Conservation (phyloP, 2,113 vertebrate species). For the Nasalis larvatus region DNA sequence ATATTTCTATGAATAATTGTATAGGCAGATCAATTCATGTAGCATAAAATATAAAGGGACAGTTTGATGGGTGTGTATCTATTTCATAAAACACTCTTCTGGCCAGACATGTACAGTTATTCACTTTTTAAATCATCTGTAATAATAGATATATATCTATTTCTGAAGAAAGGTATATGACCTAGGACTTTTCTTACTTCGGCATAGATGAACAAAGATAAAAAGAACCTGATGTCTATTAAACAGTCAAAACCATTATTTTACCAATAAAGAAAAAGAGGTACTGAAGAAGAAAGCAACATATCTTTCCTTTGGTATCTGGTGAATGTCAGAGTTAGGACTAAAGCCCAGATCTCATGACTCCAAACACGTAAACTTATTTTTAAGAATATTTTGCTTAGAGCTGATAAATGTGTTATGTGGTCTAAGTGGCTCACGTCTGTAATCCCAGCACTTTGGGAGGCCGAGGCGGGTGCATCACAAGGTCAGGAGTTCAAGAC, state of each 20-base stretch:
- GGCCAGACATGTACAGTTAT: not conserved
- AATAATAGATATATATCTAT: not conserved
- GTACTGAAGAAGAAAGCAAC: not conserved
- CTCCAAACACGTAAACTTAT: not conserved
- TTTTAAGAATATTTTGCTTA: not conserved
- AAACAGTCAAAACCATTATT: not conserved
- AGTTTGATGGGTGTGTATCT: constrained; percentile 26
- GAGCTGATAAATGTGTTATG: not conserved
- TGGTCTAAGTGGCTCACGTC: not conserved
- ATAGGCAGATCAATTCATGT: constrained; percentile 41
- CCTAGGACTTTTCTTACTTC: not conserved
- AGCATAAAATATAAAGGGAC: constrained; percentile 60
- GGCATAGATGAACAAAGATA: not conserved
- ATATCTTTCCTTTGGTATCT: not conserved
- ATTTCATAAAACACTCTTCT: constrained; percentile 31
- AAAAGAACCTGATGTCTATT: not conserved
- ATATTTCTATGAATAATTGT: constrained; percentile 62
- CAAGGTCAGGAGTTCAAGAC: too few relatives aligned
- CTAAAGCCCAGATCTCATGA: not conserved
- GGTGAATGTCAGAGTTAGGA: not conserved
- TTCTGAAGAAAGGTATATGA: not conserved
- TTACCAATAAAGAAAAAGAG: not conserved
- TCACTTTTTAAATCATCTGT: constrained; percentile 35
- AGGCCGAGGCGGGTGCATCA: too few relatives aligned
- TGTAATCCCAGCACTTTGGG: too few relatives aligned